A percentile compares a stretch with the other conserved stretches of the same genome.
Evolutionary conservation across 2,113 vertebrate species (phyloP).

Genomic region (Xiphophorus couchianus): DNA sequence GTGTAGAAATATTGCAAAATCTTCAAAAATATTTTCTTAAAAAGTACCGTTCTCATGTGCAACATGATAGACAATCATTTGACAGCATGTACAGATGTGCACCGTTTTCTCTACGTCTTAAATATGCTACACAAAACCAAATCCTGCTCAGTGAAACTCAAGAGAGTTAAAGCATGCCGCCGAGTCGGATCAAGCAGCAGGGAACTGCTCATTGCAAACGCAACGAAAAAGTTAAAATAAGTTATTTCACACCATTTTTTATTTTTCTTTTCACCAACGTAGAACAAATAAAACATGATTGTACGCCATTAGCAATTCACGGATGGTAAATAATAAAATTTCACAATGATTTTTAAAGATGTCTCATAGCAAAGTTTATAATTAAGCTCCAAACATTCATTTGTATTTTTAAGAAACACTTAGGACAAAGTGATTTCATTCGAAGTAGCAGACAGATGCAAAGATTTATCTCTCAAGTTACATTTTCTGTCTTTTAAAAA

Average conservation of each 20-base stretch:
- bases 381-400: conserved; percentile 44
- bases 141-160: conserved; percentile 16
- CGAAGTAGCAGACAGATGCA: conserved; percentile 40
- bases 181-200: conserved; percentile 12
- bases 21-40: background rate
- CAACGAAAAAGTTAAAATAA: conserved; percentile 1
- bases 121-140: conserved; percentile 58
- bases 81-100: conserved; percentile 49
- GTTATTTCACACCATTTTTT: background rate
- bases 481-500: conserved; percentile 42
- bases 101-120: conserved; percentile 47
- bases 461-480: conserved; percentile 18
- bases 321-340: conserved; percentile 19
- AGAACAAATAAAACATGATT: conserved; percentile 14
- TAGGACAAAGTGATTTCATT: conserved; percentile 58
- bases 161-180: background rate
- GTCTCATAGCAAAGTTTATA: conserved; percentile 21
- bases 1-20: conserved; percentile 57
- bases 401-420: conserved; percentile 57
- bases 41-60: conserved; percentile 47
- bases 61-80: conserved; percentile 43
- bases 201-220: conserved; percentile 4
- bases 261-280: background rate
- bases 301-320: conserved; percentile 30
- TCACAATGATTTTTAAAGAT: conserved; percentile 8